These are phyloP conservation scores for Cerceris ruficornis DNA, from an alignment of 2,888 invertebrate genomes.

Conservation along the genomic window DNA sequence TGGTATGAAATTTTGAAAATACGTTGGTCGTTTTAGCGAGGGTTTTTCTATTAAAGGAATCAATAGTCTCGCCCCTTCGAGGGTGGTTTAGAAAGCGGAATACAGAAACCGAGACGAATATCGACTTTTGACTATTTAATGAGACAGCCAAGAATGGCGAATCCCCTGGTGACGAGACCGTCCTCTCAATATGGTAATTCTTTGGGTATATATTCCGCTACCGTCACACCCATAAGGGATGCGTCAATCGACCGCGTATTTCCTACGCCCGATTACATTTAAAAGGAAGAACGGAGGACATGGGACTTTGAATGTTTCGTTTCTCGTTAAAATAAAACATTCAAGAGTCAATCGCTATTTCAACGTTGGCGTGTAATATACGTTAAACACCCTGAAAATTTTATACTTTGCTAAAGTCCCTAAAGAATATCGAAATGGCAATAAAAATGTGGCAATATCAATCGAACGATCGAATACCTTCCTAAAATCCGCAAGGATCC, in stretches of 20 bases:
- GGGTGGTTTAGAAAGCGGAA: conserved; percentile 24
- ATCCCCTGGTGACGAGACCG: conserved; percentile 63
- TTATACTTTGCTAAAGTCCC: too few relatives aligned
- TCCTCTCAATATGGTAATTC: conserved; percentile 72
- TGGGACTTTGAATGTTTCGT: conserved; percentile 40
- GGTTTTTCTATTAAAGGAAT: background rate
- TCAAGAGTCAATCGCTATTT: conserved; percentile 18
- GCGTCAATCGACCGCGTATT: conserved; percentile 60
- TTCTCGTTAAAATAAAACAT: conserved; percentile 45
- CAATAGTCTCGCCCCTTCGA: background rate
- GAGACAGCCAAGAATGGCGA: conserved; percentile 67
- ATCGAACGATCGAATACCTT: too few relatives aligned
- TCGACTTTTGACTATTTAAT: conserved; percentile 76
- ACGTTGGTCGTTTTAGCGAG: background rate
- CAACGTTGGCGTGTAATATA: background rate
- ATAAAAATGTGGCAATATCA: too few relatives aligned
- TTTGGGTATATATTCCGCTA: conserved; percentile 46
- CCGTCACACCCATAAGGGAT: conserved; percentile 54
- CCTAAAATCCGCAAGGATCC: background rate
- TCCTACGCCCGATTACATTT: conserved; percentile 52
- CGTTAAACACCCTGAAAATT: background rate
- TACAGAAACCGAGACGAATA: conserved; percentile 63
- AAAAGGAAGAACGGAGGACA: conserved; percentile 44
- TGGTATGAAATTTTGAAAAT: background rate
- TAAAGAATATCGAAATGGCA: too few relatives aligned